Evolutionary conservation across 2,797 vertebrate genomes (phyloP).

Genomic region (Poliocrania exsul): DNA sequence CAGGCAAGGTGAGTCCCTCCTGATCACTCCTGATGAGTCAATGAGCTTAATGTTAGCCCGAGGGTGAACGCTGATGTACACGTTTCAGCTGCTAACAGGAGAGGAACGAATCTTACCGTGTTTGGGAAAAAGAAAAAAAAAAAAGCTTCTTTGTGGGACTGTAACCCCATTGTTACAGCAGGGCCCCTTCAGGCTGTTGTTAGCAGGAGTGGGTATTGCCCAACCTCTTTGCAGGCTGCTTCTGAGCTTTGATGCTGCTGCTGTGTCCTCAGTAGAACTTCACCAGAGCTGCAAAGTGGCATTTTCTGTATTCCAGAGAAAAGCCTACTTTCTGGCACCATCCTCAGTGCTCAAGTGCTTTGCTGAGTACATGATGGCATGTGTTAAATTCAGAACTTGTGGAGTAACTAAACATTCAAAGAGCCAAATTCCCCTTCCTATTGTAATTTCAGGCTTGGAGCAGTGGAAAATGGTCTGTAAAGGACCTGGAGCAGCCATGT

Average conservation of each 20-base stretch:
- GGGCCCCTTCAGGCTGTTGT: background rate
- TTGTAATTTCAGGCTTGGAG: background rate
- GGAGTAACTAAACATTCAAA: background rate
- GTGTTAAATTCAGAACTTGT: background rate
- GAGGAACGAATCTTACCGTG: background rate
- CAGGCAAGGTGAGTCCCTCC: slow-evolving; percentile 45
- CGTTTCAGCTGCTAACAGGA: background rate
- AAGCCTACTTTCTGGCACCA: background rate
- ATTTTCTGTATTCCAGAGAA: background rate
- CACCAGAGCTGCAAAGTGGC: background rate
- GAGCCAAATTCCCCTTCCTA: background rate
- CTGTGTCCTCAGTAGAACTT: background rate
- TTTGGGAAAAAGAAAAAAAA: background rate
- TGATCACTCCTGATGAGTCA: background rate
- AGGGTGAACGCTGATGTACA: background rate
- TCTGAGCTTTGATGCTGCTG: background rate
- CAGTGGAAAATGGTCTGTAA: background rate
- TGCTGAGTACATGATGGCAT: fast-evolving
- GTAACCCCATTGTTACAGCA: background rate
- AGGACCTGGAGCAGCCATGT: background rate
- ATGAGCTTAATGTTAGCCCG: background rate
- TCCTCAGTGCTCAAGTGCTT: background rate
- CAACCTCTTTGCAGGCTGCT: background rate
- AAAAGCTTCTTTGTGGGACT: background rate
- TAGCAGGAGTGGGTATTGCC: background rate